phyloP scores from a whole-genome alignment of 2,113 vertebrate genomes.

The Chionomys nivalis region DNA sequence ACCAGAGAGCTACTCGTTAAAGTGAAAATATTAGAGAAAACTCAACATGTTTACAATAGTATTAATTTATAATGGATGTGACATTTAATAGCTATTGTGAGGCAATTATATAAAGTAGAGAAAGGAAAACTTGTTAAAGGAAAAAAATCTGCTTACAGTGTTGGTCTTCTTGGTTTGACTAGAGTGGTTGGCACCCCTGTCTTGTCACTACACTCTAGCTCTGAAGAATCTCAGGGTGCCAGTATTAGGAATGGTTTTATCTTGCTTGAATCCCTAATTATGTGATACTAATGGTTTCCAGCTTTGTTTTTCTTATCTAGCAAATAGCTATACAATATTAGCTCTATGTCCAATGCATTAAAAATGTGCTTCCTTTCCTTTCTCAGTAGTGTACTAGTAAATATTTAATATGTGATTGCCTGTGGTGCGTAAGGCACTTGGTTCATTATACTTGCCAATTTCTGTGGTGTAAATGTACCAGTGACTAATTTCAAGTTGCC shows the following conservation, averaged over 20 bases:
- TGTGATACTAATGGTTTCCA: neutral
- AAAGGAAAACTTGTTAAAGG: neutral
- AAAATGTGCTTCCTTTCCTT: neutral
- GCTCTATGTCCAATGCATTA: neutral
- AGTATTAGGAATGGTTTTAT: neutral
- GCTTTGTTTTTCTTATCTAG: neutral
- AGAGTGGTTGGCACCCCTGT: neutral
- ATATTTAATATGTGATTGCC: neutral
- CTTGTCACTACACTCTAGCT: neutral
- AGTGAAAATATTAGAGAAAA: neutral
- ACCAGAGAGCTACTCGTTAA: neutral
- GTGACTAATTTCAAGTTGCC: neutral
- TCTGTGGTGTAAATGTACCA: neutral
- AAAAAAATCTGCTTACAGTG: neutral
- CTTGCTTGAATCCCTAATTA: neutral
- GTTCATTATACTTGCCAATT: neutral
- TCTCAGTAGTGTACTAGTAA: neutral
- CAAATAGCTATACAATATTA: neutral
- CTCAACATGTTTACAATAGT: neutral
- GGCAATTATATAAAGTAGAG: neutral
- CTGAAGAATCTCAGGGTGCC: neutral
- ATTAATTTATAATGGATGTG: neutral
- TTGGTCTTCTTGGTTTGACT: neutral
- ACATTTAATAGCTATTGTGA: neutral
- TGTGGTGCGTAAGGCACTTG: too few species aligned